Conservation (phyloP, 2,113 vertebrate genomes). For the Triplophysa siluroides region DNA sequence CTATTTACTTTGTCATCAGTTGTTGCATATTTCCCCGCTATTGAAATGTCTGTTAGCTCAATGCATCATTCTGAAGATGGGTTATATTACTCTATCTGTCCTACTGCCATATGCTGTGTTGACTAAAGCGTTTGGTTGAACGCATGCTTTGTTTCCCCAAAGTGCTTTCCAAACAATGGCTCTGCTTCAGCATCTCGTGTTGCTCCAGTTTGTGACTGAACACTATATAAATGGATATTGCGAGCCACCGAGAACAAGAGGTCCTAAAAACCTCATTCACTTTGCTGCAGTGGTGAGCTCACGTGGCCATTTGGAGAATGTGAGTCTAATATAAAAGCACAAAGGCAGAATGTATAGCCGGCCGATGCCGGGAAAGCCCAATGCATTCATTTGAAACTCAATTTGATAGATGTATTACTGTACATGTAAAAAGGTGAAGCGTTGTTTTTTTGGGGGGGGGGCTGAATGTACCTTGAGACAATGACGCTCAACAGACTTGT, state of each 20-base stretch:
- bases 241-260: slow-evolving; percentile 9
- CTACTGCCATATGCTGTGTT: slow-evolving; percentile 36
- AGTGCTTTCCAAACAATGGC: slow-evolving; percentile 60
- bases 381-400: slow-evolving; percentile 4
- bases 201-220: slow-evolving; percentile 48
- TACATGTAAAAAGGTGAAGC: neutral
- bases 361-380: neutral
- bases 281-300: slow-evolving; percentile 21
- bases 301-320: slow-evolving; percentile 12
- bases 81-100: slow-evolving; percentile 9
- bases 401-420: slow-evolving; percentile 12
- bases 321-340: slow-evolving; percentile 28
- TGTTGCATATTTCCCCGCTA: neutral
- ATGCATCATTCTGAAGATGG: slow-evolving; percentile 2
- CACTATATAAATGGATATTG: slow-evolving; percentile 18
- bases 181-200: slow-evolving; percentile 56
- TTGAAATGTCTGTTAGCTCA: slow-evolving; percentile 13
- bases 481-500: neutral
- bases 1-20: slow-evolving; percentile 22
- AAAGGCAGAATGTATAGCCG: neutral
- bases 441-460: neutral
- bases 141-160: slow-evolving; percentile 55
- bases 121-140: slow-evolving; percentile 37
- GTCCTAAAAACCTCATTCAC: slow-evolving; percentile 29
- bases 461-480: slow-evolving; percentile 5